Conservation (phyloP, 2,888 invertebrate genomes). For the Zele albiditarsus region DNA sequence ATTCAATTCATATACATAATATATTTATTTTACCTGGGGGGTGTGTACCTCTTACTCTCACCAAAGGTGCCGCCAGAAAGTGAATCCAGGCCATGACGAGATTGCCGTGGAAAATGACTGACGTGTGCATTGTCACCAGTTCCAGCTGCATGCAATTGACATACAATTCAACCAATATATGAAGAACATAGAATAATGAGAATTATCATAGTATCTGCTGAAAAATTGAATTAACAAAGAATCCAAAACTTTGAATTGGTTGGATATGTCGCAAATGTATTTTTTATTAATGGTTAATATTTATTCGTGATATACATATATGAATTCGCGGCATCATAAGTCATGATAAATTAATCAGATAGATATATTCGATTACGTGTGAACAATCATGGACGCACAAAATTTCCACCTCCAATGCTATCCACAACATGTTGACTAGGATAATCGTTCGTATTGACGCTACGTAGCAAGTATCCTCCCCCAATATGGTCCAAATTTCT, state of each 20-base stretch:
- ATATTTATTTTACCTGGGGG: slow-evolving; percentile 61
- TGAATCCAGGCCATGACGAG: slow-evolving; percentile 72
- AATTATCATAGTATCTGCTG: neutral
- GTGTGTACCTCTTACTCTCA: slow-evolving; percentile 69
- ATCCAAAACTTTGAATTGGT: neutral
- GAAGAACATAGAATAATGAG: neutral
- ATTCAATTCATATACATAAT: neutral
- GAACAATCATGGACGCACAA: neutral
- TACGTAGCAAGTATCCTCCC: slow-evolving; percentile 68
- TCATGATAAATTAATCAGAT: neutral
- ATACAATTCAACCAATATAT: neutral
- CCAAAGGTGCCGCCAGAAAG: slow-evolving; percentile 72
- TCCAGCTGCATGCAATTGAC: slow-evolving; percentile 20
- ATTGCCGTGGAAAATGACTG: slow-evolving; percentile 55
- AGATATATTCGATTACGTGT: neutral
- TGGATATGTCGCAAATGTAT: neutral
- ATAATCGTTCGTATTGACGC: slow-evolving; percentile 59
- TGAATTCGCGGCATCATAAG: neutral
- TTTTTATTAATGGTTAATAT: neutral
- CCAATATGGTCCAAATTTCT: slow-evolving; percentile 68
- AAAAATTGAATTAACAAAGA: neutral
- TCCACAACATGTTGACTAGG: slow-evolving; percentile 53
- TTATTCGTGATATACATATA: neutral
- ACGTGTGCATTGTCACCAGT: slow-evolving; percentile 43
- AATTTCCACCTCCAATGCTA: slow-evolving; percentile 53